Conservation (phyloP, 2,797 vertebrate genomes). For the Sebastes paucispinis region DNA sequence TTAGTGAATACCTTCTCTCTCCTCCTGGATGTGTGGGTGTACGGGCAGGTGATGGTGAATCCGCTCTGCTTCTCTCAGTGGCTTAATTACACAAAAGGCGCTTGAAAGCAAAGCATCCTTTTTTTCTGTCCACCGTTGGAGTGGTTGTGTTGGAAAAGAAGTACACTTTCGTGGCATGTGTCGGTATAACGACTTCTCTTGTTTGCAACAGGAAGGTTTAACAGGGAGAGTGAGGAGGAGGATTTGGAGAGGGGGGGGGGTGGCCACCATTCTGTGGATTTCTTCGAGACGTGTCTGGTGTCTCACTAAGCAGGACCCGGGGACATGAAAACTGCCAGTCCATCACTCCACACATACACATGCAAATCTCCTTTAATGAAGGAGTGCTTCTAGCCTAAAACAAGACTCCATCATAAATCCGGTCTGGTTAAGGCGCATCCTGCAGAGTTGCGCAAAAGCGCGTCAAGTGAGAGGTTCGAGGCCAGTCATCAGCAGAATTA, state of each 20-base stretch:
- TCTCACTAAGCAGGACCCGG: slow-evolving; percentile 68
- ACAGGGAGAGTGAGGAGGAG: slow-evolving; percentile 49
- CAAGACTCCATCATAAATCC: background rate
- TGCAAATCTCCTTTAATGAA: background rate
- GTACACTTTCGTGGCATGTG: slow-evolving; percentile 39
- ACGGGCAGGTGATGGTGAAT: slow-evolving; percentile 59
- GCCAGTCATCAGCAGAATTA: slow-evolving; percentile 34
- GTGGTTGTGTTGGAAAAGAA: background rate
- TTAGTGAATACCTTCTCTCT: slow-evolving; percentile 40
- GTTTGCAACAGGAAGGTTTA: slow-evolving; percentile 83
- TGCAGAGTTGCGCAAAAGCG: slow-evolving; percentile 74
- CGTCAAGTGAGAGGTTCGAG: slow-evolving; percentile 50
- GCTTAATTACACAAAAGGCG: slow-evolving; percentile 81
- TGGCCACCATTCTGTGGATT: slow-evolving; percentile 80
- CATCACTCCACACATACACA: slow-evolving; percentile 8
- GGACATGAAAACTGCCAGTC: slow-evolving; percentile 60
- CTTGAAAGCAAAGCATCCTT: slow-evolving; percentile 7
- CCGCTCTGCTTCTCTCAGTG: slow-evolving; percentile 65
- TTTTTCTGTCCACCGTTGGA: background rate
- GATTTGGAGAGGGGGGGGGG: background rate
- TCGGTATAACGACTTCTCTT: slow-evolving; percentile 69
- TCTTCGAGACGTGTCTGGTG: slow-evolving; percentile 88
- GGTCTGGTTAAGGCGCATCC: slow-evolving; percentile 49
- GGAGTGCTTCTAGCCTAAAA: background rate
- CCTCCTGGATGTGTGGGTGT: slow-evolving; percentile 61